Evolutionary conservation across 2,113 vertebrate species (phyloP), one percentile per base, ranked within the genome.

Genomic region (Xenopus borealis): DNA sequence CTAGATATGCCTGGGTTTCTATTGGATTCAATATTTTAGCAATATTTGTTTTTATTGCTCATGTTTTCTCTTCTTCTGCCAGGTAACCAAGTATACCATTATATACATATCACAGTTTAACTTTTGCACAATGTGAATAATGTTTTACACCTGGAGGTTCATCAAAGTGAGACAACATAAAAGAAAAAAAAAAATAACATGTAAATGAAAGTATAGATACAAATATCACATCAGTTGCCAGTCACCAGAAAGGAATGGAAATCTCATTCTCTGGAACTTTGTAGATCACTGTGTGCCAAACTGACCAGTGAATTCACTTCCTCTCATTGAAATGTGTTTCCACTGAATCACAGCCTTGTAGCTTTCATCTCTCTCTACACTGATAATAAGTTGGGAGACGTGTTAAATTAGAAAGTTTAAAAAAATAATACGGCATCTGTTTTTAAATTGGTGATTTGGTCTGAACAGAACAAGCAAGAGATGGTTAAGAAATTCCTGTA

Each of bases 231-330:
- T 40, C 33, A 16, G 47, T 30, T 69, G 59, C 65, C 10, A 71
- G 62, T 77, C 72, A n/a, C 2, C 2, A n/a, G 20, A 68, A 57
- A 72, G 66, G 71, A 67, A 61, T 4, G n/a, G 45, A 33, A 47
- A 79, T 16, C 7, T 1, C 50, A 30, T 13, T 69, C 20, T 12
- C 19, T 1, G 57, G 67, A 55, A n/a, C 53, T 18, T n/a, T n/a
- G 17, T 55, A n/a, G 68, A 45, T 47, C 14, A 17, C 16, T 45
- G 66, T 12, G 68, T 80, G 75, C 78, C 75, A 52, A 57, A 44
- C 59, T 27, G 72, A 70, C 57, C 59, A 40, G 8, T 66, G 55
- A 58, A 71, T 27, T 69, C 45, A 30, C 70, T 67, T 77, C 69
- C 72, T 69, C 61, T 50, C 65, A 23, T 27, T 58, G 44, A 11